Evolutionary conservation across 2,797 vertebrate genomes (phyloP).

Genomic region (Allobates femoralis): DNA sequence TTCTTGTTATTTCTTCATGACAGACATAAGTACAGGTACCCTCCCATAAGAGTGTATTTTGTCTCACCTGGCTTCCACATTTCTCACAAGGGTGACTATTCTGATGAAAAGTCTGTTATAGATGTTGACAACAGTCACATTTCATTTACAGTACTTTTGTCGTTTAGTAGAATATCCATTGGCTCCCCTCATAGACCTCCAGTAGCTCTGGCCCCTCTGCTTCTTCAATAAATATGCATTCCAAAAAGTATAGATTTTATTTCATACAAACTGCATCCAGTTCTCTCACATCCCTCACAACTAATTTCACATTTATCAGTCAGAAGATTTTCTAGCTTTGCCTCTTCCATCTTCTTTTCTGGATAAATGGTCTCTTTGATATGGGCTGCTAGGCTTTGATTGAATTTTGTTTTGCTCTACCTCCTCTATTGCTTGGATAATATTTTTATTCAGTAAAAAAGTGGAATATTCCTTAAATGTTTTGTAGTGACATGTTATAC

Average conservation of each 20-base stretch:
- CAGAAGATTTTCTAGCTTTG: conserved; percentile 16
- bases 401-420: conserved; percentile 15
- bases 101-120: not conserved
- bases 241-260: not conserved
- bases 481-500: not conserved
- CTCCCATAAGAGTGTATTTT: not conserved
- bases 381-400: conserved; percentile 19
- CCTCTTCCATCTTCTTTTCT: not conserved
- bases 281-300: not conserved
- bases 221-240: not conserved
- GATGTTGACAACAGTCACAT: not conserved
- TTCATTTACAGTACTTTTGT: not conserved
- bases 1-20: no score
- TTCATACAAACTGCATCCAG: not conserved
- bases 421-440: not conserved
- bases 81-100: not conserved
- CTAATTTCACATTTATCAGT: conserved; percentile 27
- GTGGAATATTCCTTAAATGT: not conserved
- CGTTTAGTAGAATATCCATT: not conserved
- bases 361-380: conserved; percentile 22
- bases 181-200: not conserved
- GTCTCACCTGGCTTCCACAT: not conserved
- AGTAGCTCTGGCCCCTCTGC: not conserved
- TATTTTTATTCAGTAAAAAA: not conserved
- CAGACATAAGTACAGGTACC: not conserved